Conservation (phyloP, 1,140 invertebrate species). For the Lordiphosa clarofinis region DNA sequence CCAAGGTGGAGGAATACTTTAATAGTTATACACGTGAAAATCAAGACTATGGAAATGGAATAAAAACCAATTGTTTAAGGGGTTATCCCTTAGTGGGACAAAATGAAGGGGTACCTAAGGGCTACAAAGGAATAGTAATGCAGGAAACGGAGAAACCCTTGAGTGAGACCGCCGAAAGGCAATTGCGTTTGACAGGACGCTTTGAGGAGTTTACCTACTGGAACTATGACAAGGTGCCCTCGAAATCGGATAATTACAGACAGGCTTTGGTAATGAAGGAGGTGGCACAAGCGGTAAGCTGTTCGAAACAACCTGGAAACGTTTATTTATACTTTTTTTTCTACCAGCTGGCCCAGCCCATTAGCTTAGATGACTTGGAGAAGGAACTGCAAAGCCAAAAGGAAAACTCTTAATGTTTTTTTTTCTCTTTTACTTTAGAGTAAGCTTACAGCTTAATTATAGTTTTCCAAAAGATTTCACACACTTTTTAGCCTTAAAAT, state of each 20-base stretch:
- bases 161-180: slow-evolving; percentile 81
- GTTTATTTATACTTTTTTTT: too few species aligned
- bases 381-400: slow-evolving; percentile 46
- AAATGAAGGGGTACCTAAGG: slow-evolving; percentile 81
- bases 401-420: slow-evolving; percentile 30
- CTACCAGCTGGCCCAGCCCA: slow-evolving; percentile 19
- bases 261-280: slow-evolving; percentile 86
- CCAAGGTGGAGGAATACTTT: slow-evolving; percentile 87
- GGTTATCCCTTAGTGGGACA: slow-evolving; percentile 85
- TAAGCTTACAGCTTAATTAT: slow-evolving; percentile 65
- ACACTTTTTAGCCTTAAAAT: slow-evolving; percentile 44
- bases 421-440: too few species aligned
- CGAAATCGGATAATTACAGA: slow-evolving; percentile 83
- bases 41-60: slow-evolving; percentile 43
- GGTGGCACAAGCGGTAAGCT: slow-evolving; percentile 84
- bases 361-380: slow-evolving; percentile 36
- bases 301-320: too few species aligned
- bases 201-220: slow-evolving; percentile 86
- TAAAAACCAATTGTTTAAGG: slow-evolving; percentile 82
- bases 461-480: slow-evolving; percentile 61
- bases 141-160: slow-evolving; percentile 82
- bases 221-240: slow-evolving; percentile 88
- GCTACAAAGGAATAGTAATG: slow-evolving; percentile 83
- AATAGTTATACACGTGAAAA: slow-evolving; percentile 82
- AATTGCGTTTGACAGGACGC: slow-evolving; percentile 82